Base-by-base conservation (phyloP, 2,888 invertebrate genomes). In the Coecobrya sp. region DNA sequence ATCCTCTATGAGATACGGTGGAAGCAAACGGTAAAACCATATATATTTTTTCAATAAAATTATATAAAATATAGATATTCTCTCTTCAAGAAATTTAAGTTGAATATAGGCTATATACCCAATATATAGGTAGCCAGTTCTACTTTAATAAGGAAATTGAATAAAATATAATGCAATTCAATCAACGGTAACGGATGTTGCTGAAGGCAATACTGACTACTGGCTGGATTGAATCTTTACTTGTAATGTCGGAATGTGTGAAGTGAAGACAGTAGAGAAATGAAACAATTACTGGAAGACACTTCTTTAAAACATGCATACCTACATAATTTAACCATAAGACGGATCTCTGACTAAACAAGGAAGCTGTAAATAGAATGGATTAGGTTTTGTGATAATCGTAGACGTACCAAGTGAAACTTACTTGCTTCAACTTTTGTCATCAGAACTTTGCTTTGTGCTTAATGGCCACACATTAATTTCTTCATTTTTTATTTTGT, bases 161-260 rank as follows among this genome's bases (percentile, higher is more conserved):
- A 73, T 73, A 73, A 73, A 42, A 42, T 73, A 73, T n/a, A n/a
- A n/a, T 45, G 73, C 73, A 73, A 73, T 73, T 73, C 73, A 73
- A 73, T 73, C 73, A 73, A 45, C 73, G n/a, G n/a, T 73, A 42
- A 73, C 3, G 19, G 7, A 36, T 4, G 73, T 19, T 42, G 36
- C n/a, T 45, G 10, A 19, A 73, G 42, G 0, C 42, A 70, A 13
- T 36, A 11, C 0, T n/a, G 3, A 4, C 1, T 16, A 70, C 27
- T 16, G n/a, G 55, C 13, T 11, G 2, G 22, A 22, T 62, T 62
- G 22, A 62, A 62, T 19, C 62, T 62, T 62, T 19, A 27, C 13
- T 27, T 49, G 49, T 49, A 13, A 49, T 59, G 19, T 62, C 2
- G 62, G 25, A n/a, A 1, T 22, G 62, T 22, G n/a, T 10, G 19